Evolutionary conservation across 2,113 vertebrate species (phyloP).

Genomic region (Jaculus jaculus): DNA sequence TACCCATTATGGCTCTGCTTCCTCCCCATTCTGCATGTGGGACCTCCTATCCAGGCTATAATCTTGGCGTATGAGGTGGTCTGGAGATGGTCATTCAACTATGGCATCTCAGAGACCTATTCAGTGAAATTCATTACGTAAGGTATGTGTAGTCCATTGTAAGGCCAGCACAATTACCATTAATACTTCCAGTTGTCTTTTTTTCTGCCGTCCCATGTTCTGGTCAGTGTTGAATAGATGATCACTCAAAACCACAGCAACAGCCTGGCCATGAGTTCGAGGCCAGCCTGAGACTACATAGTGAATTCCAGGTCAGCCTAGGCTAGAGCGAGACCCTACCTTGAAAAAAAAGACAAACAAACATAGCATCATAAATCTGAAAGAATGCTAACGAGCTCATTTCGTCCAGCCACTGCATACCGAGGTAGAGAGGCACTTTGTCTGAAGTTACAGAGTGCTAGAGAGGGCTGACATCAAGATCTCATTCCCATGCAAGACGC

Average conservation of each 20-base stretch:
- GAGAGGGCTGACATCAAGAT: background rate
- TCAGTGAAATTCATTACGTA: constrained; percentile 20
- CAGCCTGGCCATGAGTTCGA: background rate
- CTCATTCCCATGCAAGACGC: background rate
- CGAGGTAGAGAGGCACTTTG: background rate
- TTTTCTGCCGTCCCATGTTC: background rate
- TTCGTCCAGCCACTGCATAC: background rate
- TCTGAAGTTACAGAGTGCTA: background rate
- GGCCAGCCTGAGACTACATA: too few species aligned
- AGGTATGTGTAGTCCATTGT: background rate
- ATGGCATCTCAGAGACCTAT: constrained; percentile 32
- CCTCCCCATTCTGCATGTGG: background rate
- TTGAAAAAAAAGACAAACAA: too few species aligned
- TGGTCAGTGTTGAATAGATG: constrained; percentile 31
- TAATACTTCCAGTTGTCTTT: constrained; percentile 33
- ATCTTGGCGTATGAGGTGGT: constrained; percentile 35
- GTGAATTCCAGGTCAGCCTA: too few species aligned
- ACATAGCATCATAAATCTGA: background rate
- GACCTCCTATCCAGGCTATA: constrained; percentile 14
- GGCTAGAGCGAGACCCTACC: too few species aligned
- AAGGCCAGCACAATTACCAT: constrained; percentile 8
- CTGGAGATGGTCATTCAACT: constrained; percentile 10
- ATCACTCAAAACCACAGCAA: constrained; percentile 50
- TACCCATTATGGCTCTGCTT: constrained; percentile 64
- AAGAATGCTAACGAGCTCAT: constrained; percentile 15